Evolutionary conservation across 92 coral and sea anemone species (phyloP).

Genomic region (Parazoanthus darwini): DNA sequence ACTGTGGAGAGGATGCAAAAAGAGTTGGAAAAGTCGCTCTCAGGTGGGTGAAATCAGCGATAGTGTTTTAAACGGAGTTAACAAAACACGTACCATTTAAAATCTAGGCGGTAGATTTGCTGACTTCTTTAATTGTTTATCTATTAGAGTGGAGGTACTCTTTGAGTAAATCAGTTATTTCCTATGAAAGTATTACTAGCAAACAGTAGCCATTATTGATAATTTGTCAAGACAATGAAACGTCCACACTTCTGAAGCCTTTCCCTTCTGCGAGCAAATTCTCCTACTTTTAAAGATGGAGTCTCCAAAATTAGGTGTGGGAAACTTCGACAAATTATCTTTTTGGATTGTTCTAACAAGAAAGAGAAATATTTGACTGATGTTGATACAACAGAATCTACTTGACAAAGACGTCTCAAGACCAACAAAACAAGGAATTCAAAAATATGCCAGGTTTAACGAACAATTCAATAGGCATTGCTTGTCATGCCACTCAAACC

Average conservation of each 20-base stretch:
- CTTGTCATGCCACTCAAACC: background rate
- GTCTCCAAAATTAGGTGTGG: background rate
- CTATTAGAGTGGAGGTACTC: background rate
- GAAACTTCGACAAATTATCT: background rate
- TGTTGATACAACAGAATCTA: background rate
- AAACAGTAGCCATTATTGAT: background rate
- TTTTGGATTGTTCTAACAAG: background rate
- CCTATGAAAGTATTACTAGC: background rate
- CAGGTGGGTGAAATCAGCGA: conserved; percentile 48
- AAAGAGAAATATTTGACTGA: background rate
- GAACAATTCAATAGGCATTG: background rate
- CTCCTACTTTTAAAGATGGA: background rate
- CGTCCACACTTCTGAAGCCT: background rate
- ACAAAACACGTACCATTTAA: background rate
- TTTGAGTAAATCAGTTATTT: background rate
- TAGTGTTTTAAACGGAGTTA: background rate
- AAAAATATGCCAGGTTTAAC: background rate
- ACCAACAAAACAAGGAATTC: background rate
- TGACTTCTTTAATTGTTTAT: background rate
- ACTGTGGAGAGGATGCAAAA: conserved; percentile 45
- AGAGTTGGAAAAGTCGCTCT: conserved; percentile 24
- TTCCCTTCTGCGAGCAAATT: background rate
- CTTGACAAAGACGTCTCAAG: background rate
- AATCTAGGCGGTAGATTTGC: too few species aligned
- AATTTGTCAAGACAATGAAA: background rate